Evolutionary conservation across 2,888 invertebrate genomes (phyloP).

Genomic region (Dolichopus griseipennis): DNA sequence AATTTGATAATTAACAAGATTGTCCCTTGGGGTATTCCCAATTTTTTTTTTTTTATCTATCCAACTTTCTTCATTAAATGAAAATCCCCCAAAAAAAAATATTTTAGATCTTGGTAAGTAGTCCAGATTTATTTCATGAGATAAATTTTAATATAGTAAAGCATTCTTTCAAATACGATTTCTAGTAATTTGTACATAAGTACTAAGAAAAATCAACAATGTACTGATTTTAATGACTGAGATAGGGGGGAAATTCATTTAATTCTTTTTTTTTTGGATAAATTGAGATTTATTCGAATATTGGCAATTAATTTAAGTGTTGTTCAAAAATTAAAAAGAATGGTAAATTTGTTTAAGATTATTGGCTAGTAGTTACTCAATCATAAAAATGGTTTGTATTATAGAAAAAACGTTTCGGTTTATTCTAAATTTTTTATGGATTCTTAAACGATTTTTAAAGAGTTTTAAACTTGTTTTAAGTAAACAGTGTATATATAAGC

Average conservation of each 20-base stretch:
- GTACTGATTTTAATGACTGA: not conserved
- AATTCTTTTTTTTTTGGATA: too few species aligned
- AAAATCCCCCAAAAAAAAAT: not conserved
- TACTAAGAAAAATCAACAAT: not conserved
- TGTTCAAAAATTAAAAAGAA: too few species aligned
- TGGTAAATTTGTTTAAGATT: too few species aligned
- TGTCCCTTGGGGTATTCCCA: slow-evolving; percentile 6
- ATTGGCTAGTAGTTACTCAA: too few species aligned
- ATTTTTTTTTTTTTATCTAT: not conserved
- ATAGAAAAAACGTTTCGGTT: too few species aligned
- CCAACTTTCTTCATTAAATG: not conserved
- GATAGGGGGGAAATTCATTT: not conserved
- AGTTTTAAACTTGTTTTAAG: too few species aligned
- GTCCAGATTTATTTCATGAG: not conserved
- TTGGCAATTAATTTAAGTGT: too few species aligned
- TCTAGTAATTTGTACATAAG: not conserved
- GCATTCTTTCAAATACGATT: not conserved
- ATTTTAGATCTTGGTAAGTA: not conserved
- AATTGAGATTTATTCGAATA: too few species aligned
- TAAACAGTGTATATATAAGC: too few species aligned
- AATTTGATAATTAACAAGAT: slow-evolving; percentile 10
- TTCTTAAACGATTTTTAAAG: too few species aligned
- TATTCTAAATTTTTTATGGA: too few species aligned
- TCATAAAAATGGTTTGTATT: too few species aligned
- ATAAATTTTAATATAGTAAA: not conserved